Evolutionary conservation across 2,113 vertebrate genomes (phyloP).

Genomic region (Amblyopsis rosae): DNA sequence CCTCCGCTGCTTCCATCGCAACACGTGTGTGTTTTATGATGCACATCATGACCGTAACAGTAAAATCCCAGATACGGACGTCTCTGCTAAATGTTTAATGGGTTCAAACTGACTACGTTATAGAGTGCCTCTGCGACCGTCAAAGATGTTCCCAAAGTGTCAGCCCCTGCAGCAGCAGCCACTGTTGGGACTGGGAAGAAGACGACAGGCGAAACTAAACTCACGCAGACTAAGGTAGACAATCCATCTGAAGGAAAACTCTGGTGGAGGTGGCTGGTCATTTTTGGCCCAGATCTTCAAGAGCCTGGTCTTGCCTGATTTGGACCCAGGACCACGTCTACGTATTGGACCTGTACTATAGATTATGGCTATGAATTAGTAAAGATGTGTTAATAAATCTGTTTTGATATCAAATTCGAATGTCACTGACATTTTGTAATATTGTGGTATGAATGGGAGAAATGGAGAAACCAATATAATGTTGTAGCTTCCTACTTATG

Average conservation of each 20-base stretch:
- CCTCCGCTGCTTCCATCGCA: too few species aligned
- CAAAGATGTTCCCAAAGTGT: constrained; percentile 55
- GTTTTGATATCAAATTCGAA: neutral
- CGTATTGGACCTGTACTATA: neutral
- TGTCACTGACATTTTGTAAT: neutral
- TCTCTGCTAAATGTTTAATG: constrained; percentile 21
- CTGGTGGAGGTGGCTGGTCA: neutral
- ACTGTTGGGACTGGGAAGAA: constrained; percentile 39
- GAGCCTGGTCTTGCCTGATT: neutral
- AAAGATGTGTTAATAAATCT: neutral
- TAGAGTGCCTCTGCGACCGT: constrained; percentile 55
- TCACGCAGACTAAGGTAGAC: constrained; percentile 48
- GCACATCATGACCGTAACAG: too few species aligned
- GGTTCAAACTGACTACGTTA: constrained; percentile 39
- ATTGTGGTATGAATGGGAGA: neutral
- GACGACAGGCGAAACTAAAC: constrained; percentile 43
- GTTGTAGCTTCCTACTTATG: neutral
- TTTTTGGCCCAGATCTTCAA: neutral
- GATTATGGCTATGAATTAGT: neutral
- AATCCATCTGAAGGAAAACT: neutral
- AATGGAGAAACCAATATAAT: neutral
- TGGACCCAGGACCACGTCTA: neutral
- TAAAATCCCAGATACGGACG: too few species aligned
- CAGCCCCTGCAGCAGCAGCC: constrained; percentile 24
- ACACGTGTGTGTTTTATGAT: too few species aligned